Evolutionary conservation across 1,140 invertebrate genomes (phyloP).

Genomic region (Yoshiicerus persimilis): DNA sequence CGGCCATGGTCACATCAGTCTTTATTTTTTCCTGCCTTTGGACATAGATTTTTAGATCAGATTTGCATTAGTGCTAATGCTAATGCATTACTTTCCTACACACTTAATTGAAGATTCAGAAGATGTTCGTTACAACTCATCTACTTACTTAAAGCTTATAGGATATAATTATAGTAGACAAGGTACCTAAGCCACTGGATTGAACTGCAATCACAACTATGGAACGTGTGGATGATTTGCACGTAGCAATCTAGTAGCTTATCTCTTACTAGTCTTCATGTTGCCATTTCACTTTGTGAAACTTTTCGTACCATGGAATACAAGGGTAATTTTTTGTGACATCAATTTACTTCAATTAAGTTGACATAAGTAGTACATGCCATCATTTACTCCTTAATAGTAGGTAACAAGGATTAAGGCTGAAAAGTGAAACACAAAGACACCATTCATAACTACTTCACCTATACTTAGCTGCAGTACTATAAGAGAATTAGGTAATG

Average conservation of each 20-base stretch:
- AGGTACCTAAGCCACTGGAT: not conserved
- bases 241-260: not conserved
- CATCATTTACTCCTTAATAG: not conserved
- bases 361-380: constrained; percentile 13
- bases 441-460: not conserved
- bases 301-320: not conserved
- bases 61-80: constrained; percentile 11
- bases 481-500: too few relatives aligned
- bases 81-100: not conserved
- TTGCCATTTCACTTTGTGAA: not conserved
- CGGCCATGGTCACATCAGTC: not conserved
- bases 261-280: not conserved
- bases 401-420: not conserved
- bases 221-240: not conserved
- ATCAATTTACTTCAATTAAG: constrained; percentile 33
- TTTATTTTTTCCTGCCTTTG: not conserved
- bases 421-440: not conserved
- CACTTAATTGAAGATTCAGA: not conserved
- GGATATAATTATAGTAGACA: not conserved
- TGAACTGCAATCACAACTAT: too few relatives aligned
- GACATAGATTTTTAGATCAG: constrained; percentile 4
- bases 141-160: not conserved
- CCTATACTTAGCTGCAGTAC: too few relatives aligned
- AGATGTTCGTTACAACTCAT: not conserved
- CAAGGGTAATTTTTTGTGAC: constrained; percentile 27